A percentile compares a stretch with the other conserved stretches of the same genome.
Evolutionary conservation across 2,797 vertebrate genomes (phyloP).

Genomic region (Urophycis tenuis): DNA sequence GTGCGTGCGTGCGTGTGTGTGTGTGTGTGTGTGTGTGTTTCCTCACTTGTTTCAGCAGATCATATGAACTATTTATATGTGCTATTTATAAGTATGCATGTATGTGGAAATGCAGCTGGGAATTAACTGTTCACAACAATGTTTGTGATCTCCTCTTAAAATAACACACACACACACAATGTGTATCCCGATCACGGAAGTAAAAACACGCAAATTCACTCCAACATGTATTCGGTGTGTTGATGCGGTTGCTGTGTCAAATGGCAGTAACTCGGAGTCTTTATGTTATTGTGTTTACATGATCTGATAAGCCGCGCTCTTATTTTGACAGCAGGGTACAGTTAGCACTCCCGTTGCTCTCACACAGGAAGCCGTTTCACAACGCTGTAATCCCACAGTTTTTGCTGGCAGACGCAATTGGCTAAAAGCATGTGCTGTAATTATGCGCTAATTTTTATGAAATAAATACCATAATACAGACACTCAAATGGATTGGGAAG

Average conservation of each 20-base stretch:
- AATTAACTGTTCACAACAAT: background rate
- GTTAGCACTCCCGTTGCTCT: background rate
- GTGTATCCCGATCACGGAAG: too few species aligned
- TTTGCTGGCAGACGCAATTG: too few species aligned
- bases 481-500: background rate
- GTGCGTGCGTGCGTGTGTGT: background rate
- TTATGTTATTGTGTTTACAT: background rate
- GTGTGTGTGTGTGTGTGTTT: background rate
- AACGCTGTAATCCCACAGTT: background rate
- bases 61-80: background rate
- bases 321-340: background rate
- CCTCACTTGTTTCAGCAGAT: background rate
- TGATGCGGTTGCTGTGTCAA: background rate
- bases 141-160: background rate
- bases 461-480: background rate
- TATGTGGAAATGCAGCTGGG: background rate
- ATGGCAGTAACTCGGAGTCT: background rate
- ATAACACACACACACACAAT: background rate
- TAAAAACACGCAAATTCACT: too few species aligned
- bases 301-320: background rate
- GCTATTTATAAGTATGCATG: background rate
- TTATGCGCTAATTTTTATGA: too few species aligned
- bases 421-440: background rate
- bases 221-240: background rate
- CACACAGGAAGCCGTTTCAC: background rate